Percentiles rank a stretch among this genome's conserved stretches.
These are phyloP conservation scores for Choristoneura rosaceana DNA, from an alignment of 2,888 invertebrate genomes.

Conservation along the genomic window DNA sequence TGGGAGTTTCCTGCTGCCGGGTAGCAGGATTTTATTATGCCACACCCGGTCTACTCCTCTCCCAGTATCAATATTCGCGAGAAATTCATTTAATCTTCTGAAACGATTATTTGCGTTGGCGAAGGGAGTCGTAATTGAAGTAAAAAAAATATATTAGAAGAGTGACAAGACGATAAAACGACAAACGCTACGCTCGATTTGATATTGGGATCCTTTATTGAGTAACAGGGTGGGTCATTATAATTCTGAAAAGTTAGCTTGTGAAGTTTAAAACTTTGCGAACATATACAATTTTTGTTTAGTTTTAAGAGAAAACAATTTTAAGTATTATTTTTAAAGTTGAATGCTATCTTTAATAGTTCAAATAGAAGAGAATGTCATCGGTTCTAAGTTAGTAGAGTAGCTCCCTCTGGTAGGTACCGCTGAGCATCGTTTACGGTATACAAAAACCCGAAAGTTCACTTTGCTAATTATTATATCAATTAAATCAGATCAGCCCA, in stretches of 20 bases:
- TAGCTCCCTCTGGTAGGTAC: too few relatives aligned
- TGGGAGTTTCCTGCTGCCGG: constrained; percentile 40
- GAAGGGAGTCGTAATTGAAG: constrained; percentile 74
- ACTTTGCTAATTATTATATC: too few relatives aligned
- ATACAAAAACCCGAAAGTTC: too few relatives aligned
- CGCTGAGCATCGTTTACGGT: too few relatives aligned
- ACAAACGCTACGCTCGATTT: constrained; percentile 76
- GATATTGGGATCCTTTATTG: constrained; percentile 76
- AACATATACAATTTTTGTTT: background rate
- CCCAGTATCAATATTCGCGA: constrained; percentile 68
- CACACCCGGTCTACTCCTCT: constrained; percentile 50
- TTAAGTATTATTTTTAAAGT: background rate
- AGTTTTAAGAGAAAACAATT: too few relatives aligned
- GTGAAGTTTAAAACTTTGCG: constrained; percentile 4
- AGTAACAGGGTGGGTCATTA: constrained; percentile 66
- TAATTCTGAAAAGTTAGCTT: constrained; percentile 44
- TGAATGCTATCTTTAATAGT: background rate
- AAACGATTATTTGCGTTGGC: constrained; percentile 73
- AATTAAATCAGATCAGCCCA: too few relatives aligned
- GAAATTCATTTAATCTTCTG: constrained; percentile 74
- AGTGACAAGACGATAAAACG: constrained; percentile 80
- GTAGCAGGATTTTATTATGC: constrained; percentile 42
- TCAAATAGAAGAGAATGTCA: too few relatives aligned
- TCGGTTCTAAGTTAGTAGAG: too few relatives aligned
- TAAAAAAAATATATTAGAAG: constrained; percentile 73